Evolutionary conservation across 2,888 invertebrate genomes (phyloP).

Genomic region (Amphipyra berbera): DNA sequence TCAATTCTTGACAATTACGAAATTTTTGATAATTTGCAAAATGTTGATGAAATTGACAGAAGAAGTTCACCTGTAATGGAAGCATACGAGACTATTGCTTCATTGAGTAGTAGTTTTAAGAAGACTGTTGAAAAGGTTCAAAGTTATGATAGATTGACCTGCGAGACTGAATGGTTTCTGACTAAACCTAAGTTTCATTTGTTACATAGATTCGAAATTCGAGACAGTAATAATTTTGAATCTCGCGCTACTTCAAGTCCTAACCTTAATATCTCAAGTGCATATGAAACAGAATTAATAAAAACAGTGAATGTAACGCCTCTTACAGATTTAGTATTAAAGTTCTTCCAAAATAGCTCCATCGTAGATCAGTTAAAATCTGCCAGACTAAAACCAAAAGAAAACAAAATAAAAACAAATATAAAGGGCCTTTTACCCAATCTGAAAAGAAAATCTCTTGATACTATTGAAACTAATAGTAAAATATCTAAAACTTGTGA

Average conservation of each 20-base stretch:
- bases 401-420: constrained; percentile 29
- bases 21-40: constrained; percentile 21
- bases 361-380: constrained; percentile 18
- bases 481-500: constrained; percentile 30
- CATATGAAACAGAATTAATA: neutral
- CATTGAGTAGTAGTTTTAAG: constrained; percentile 1
- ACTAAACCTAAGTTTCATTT: constrained; percentile 32
- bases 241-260: neutral
- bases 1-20: constrained; percentile 51
- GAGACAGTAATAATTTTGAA: neutral
- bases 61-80: constrained; percentile 75
- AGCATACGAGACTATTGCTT: constrained; percentile 65
- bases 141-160: constrained; percentile 6
- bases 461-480: constrained; percentile 10
- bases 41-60: constrained; percentile 8
- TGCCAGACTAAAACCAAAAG: constrained; percentile 22
- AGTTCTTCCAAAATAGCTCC: constrained; percentile 43
- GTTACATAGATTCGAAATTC: constrained; percentile 10
- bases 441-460: constrained; percentile 41
- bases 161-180: constrained; percentile 44
- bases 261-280: neutral
- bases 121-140: constrained; percentile 3
- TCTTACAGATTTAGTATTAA: constrained; percentile 42
- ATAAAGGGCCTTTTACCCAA: neutral
- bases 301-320: constrained; percentile 22